Base-by-base conservation (phyloP, 1,140 invertebrate genomes). In the Araneus ventricosus region DNA sequence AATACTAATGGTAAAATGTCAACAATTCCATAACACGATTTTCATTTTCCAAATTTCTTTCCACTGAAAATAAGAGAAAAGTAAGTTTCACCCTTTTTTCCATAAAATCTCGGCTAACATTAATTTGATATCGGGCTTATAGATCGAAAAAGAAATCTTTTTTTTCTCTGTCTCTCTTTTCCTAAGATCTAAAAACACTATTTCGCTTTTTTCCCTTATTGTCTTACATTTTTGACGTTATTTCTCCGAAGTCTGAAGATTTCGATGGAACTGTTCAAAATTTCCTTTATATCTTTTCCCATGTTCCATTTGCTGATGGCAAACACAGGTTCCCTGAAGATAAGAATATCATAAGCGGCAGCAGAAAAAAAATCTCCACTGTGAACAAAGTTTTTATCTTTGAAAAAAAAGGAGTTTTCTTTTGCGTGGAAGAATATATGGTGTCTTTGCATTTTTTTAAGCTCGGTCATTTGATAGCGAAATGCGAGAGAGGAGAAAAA, bases 251-350 rank as follows among this genome's bases (percentile, higher is more conserved):
- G n/a, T 52, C 39, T 7, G 24, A 22, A 84, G 39, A 52, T 84
- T 84, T 27, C 22, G n/a, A 41, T 45, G 14, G 80, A 84, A 84
- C 80, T 45, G 80, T 39, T 84, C 24, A 52, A 27, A 84, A 84
- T 84, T 84, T 84, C 80, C 80, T 84, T 84, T 84, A 84, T 84
- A 84, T 84, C 80, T 84, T 52, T 84, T 84, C 80, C 80, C 80
- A n/a, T 45, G 80, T 84, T 84, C 80, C 80, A 84, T 84, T 84
- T 52, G 80, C n/a, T 84, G 80, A 84, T 84, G 80, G 80, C 80
- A 52, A 52, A 84, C 80, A 52, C 39, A 27, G 45, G 80, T 84
- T 84, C 80, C 45, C 80, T 17, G 10, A 84, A 84, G 39, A 84
- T 84, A 84, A 84, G 39, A 84, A 84, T 84, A 84, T 84, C 45